A percentile compares a stretch with the other conserved stretches of the same genome.
phyloP scores from a whole-genome alignment of 2,113 vertebrate genomes.

The Pseudolaguvia tuberculata region DNA sequence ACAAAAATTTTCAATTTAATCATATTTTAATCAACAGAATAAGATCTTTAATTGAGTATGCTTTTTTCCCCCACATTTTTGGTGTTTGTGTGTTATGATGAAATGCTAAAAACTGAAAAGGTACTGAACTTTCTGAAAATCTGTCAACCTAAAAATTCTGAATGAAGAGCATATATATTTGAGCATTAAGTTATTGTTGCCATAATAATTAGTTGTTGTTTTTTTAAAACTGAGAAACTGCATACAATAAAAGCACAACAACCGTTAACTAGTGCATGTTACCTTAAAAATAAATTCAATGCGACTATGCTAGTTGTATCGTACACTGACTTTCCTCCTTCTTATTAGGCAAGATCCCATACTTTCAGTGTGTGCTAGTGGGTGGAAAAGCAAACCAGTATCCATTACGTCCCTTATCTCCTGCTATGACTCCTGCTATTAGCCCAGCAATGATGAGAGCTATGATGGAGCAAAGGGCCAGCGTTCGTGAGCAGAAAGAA shows the following conservation, averaged over 20 bases:
- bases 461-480: conserved; percentile 63
- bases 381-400: conserved; percentile 64
- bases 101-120: no score
- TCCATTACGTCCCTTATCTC: conserved; percentile 63
- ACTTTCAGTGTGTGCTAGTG: conserved; percentile 72
- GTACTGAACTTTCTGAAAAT: no score
- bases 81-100: no score
- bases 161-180: no score
- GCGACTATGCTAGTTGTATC: background rate
- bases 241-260: background rate
- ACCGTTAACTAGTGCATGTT: background rate
- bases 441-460: conserved; percentile 60
- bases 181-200: no score
- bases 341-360: conserved; percentile 64
- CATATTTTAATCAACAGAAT: no score
- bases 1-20: no score
- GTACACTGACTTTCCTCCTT: background rate
- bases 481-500: conserved; percentile 54
- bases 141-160: no score
- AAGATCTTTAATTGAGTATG: no score
- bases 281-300: background rate
- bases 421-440: conserved; percentile 59
- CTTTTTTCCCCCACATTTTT: no score
- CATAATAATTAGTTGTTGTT: no score
- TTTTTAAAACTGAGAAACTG: no score